These are phyloP conservation scores for Macropis europaea DNA, from an alignment of 2,888 invertebrate genomes.

Conservation along the genomic window DNA sequence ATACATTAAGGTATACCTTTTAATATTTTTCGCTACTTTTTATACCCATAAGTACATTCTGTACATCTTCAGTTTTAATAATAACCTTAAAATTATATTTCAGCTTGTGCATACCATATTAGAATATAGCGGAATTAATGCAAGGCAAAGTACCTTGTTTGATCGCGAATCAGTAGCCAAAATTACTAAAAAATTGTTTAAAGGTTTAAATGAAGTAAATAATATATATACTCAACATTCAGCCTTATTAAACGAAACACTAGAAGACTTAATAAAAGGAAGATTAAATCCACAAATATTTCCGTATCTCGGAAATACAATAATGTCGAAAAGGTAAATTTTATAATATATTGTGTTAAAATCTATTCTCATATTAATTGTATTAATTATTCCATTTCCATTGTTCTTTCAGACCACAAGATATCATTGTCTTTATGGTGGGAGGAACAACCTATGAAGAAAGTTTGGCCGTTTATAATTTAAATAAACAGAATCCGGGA, in stretches of 20 bases:
- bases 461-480: conserved; percentile 89
- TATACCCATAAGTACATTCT: neutral
- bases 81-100: conserved; percentile 31
- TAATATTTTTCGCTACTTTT: no score
- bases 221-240: conserved; percentile 99
- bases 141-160: conserved; percentile 91
- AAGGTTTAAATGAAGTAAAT: conserved; percentile 96
- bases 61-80: neutral
- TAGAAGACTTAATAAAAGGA: conserved; percentile 95
- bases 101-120: conserved; percentile 85
- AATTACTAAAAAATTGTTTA: conserved; percentile 94
- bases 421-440: conserved; percentile 97
- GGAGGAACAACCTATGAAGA: conserved; percentile 99
- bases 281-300: conserved; percentile 92
- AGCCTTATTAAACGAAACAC: conserved; percentile 92
- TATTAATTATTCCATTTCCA: neutral
- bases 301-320: conserved; percentile 87
- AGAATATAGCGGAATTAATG: conserved; percentile 92
- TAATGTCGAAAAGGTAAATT: conserved; percentile 81
- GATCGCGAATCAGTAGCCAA: conserved; percentile 91
- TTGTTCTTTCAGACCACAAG: conserved; percentile 85
- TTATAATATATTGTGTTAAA: conserved; percentile 33
- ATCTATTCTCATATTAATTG: conserved; percentile 71
- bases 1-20: conserved; percentile 73
- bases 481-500: conserved; percentile 89